These are phyloP conservation scores for Capricornis sumatraensis DNA, from an alignment of 2,113 vertebrate species.

Conservation along the genomic window DNA sequence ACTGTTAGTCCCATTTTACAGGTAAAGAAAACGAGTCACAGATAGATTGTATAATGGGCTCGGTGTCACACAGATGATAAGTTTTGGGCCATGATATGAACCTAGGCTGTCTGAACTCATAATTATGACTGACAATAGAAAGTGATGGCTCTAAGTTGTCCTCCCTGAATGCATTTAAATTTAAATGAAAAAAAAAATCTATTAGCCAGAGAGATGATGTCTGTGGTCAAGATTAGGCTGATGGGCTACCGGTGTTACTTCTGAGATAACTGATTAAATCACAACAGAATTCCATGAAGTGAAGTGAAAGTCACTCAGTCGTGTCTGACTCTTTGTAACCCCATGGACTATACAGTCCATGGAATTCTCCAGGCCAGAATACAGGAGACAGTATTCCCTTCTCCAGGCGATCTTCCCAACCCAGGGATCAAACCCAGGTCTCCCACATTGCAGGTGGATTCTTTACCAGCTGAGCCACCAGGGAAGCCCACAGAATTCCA, in stretches of 20 bases:
- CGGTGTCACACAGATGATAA: not conserved
- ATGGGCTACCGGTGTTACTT: not conserved
- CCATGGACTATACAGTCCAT: not conserved
- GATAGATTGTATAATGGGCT: not conserved
- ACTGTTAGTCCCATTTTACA: not conserved
- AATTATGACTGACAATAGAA: not conserved
- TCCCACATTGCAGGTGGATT: rapidly evolving
- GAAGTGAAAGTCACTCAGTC: not conserved
- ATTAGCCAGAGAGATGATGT: not conserved
- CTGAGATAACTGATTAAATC: not conserved
- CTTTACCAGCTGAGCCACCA: not conserved
- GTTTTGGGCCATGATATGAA: not conserved
- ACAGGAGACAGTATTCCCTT: not conserved
- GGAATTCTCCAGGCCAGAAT: not conserved
- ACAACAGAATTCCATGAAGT: not conserved
- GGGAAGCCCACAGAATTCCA: not conserved
- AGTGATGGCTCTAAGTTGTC: not conserved
- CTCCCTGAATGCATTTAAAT: not conserved
- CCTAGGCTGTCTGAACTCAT: not conserved
- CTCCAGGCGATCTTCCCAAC: not conserved
- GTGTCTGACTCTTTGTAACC: rapidly evolving
- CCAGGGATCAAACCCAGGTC: not conserved
- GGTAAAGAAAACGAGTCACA: not conserved
- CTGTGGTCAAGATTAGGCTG: not conserved
- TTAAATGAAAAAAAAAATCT: not conserved